phyloP scores from a whole-genome alignment of 2,888 invertebrate genomes.

The Eristalis tenax region DNA sequence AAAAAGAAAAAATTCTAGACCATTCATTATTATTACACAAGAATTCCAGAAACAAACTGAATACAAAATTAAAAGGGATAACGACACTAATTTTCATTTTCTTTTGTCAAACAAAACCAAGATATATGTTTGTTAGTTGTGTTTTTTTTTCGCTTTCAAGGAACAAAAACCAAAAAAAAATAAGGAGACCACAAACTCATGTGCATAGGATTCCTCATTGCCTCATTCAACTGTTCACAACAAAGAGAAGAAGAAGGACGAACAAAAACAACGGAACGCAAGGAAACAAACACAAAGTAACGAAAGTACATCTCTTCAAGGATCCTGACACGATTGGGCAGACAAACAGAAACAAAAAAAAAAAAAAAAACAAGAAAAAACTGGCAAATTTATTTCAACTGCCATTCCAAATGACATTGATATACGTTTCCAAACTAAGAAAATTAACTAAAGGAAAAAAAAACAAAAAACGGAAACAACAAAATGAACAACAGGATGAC shows the following conservation, averaged over 20 bases:
- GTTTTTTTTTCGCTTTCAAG: neutral
- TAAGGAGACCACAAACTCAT: conserved; percentile 52
- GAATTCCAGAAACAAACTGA: conserved; percentile 35
- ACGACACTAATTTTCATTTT: conserved; percentile 47
- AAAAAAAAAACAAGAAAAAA: neutral
- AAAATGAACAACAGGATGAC: neutral
- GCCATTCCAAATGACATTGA: conserved; percentile 50
- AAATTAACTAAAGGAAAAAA: conserved; percentile 46
- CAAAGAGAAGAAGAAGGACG: conserved; percentile 20
- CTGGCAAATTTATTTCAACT: conserved; percentile 36
- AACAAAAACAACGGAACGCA: neutral
- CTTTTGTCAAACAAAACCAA: neutral
- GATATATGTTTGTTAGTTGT: neutral
- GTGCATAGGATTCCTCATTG: conserved; percentile 55
- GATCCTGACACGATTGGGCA: conserved; percentile 31
- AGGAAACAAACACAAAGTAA: conserved; percentile 2
- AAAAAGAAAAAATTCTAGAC: conserved; percentile 14
- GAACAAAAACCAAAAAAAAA: neutral
- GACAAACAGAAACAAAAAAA: conserved; percentile 22
- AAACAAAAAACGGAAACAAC: neutral
- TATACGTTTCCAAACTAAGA: conserved; percentile 51
- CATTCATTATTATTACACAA: conserved; percentile 54
- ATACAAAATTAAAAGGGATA: conserved; percentile 4
- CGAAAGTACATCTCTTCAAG: neutral
- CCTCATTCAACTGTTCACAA: conserved; percentile 48